These are phyloP conservation scores for Rhabditoides inermis DNA, from an alignment of 2,888 invertebrate genomes.

Conservation along the genomic window DNA sequence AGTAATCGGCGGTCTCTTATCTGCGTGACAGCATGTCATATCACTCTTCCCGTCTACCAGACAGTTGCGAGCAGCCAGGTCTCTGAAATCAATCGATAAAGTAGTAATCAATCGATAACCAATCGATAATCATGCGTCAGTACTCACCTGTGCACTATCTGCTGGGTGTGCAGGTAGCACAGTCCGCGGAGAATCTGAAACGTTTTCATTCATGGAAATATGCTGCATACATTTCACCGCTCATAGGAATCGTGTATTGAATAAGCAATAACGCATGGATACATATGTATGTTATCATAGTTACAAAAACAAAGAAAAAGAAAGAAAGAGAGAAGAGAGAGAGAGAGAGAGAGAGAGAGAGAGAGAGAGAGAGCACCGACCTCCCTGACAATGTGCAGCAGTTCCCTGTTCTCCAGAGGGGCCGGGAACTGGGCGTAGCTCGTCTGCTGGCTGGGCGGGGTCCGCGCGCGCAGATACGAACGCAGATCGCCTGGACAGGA, in stretches of 20 bases:
- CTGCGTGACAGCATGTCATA: slow-evolving; percentile 17
- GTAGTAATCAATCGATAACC: too few relatives aligned
- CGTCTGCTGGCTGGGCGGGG: slow-evolving; percentile 23
- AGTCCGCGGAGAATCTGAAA: slow-evolving; percentile 71
- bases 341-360: slow-evolving; percentile 77
- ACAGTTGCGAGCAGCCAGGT: slow-evolving; percentile 84
- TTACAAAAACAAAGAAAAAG: too few relatives aligned
- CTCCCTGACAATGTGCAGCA: slow-evolving; percentile 57
- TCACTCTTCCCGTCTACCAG: slow-evolving; percentile 62
- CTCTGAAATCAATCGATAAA: too few relatives aligned
- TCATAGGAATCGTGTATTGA: too few relatives aligned
- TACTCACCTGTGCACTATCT: slow-evolving; percentile 93
- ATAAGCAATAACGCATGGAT: too few relatives aligned
- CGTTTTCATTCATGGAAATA: slow-evolving; percentile 65
- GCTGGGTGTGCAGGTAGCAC: slow-evolving; percentile 65
- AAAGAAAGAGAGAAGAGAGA: too few relatives aligned
- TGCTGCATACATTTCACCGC: too few relatives aligned
- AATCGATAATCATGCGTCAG: too few relatives aligned
- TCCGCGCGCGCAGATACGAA: slow-evolving; percentile 30
- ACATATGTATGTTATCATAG: too few relatives aligned
- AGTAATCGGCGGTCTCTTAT: slow-evolving; percentile 33
- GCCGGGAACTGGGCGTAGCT: slow-evolving; percentile 58
- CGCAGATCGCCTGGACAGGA: slow-evolving; percentile 40
- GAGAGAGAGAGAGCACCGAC: too few relatives aligned
- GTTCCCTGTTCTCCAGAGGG: slow-evolving; percentile 60